Evolutionary conservation across 2,113 vertebrate species (phyloP).

Genomic region (Fulica atra): DNA sequence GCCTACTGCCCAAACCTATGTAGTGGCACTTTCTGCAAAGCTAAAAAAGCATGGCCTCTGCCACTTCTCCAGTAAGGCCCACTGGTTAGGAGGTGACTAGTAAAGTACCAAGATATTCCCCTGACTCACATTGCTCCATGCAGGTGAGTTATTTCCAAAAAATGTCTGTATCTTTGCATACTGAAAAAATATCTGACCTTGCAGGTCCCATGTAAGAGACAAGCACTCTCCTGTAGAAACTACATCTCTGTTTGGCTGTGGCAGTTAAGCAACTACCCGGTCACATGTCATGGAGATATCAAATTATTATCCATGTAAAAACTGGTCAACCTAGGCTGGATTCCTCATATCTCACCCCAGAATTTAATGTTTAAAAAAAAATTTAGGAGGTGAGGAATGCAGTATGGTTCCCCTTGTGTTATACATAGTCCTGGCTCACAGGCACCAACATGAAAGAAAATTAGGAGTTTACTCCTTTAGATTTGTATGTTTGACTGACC

Average conservation of each 20-base stretch:
- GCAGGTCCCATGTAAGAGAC: background rate
- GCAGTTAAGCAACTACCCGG: background rate
- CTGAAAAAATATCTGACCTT: background rate
- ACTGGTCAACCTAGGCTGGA: rapidly evolving
- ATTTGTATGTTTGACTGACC: background rate
- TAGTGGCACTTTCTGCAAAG: background rate
- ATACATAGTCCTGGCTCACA: background rate
- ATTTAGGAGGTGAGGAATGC: background rate
- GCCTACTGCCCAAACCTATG: background rate
- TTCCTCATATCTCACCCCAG: background rate
- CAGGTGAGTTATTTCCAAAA: background rate
- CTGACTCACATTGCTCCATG: background rate
- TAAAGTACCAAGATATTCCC: background rate
- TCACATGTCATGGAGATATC: background rate
- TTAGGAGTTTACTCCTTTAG: background rate
- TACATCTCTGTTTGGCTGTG: background rate
- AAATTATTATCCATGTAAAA: background rate
- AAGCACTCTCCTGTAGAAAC: background rate
- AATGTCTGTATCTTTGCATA: background rate
- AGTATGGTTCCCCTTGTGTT: background rate
- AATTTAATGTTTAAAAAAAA: background rate
- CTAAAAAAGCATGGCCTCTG: background rate
- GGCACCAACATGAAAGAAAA: background rate
- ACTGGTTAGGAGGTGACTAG: background rate
- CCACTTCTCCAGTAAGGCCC: background rate